phyloP scores from a whole-genome alignment of 2,797 vertebrate genomes.

The Enteromius mattozi region DNA sequence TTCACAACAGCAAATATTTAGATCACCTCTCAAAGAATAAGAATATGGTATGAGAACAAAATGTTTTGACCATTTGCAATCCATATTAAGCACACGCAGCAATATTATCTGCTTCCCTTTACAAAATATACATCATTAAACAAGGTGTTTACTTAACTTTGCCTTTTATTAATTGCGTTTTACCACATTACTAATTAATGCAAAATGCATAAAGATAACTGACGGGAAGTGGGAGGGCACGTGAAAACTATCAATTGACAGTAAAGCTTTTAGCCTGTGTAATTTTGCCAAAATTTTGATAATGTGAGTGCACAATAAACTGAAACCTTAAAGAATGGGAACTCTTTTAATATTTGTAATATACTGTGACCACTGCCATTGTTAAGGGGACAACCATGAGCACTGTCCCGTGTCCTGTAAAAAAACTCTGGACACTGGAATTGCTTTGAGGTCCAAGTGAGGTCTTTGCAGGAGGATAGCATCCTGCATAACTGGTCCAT shows the following conservation, averaged over 20 bases:
- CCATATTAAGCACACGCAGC: no score
- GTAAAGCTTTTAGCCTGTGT: neutral
- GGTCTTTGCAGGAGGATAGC: neutral
- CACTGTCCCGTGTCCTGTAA: neutral
- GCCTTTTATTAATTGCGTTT: no score
- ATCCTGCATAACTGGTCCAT: neutral
- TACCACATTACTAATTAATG: no score
- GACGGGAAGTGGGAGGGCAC: no score
- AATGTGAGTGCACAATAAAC: neutral
- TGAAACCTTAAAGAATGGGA: neutral
- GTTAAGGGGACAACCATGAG: neutral
- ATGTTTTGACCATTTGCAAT: no score
- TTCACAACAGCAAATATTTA: no score
- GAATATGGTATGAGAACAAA: no score
- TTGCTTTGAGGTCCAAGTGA: neutral
- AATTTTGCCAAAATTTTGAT: neutral
- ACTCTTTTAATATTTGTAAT: neutral
- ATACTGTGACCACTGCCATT: neutral
- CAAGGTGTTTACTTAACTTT: no score
- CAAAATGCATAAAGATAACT: no score
- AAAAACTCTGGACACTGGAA: neutral
- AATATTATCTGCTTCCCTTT: no score
- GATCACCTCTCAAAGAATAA: no score
- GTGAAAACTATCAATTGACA: neutral
- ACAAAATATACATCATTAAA: no score